Evolutionary conservation across 2,113 vertebrate species (phyloP).

Genomic region (Colius striatus): DNA sequence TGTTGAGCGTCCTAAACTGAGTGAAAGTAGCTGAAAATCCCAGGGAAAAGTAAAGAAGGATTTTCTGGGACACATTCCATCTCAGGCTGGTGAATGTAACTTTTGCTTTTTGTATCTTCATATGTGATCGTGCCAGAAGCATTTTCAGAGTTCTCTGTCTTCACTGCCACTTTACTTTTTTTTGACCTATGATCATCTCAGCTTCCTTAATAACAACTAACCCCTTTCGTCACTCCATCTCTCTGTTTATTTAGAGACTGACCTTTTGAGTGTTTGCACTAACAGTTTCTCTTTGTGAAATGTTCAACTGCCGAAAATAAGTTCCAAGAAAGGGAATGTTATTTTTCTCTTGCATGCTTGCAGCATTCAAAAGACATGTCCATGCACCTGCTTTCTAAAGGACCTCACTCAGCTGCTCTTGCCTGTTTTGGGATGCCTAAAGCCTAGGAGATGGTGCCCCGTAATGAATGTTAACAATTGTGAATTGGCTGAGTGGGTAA

Average conservation of each 20-base stretch:
- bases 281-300: constrained; percentile 64
- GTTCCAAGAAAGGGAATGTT: constrained; percentile 63
- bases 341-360: constrained; percentile 41
- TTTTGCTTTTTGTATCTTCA: constrained; percentile 21
- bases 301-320: constrained; percentile 20
- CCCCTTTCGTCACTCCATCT: constrained; percentile 42
- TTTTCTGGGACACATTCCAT: not conserved
- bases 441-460: not conserved
- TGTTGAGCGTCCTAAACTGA: not conserved
- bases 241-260: constrained; percentile 57
- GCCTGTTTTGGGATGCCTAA: not conserved
- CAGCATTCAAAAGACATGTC: not conserved
- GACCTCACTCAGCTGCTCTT: not conserved
- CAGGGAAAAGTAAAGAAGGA: not conserved
- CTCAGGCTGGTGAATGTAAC: not conserved
- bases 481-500: not conserved
- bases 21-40: not conserved
- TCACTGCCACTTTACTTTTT: constrained; percentile 37
- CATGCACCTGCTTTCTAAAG: constrained; percentile 9
- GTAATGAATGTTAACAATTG: not conserved
- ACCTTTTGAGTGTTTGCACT: constrained; percentile 59
- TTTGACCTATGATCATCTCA: constrained; percentile 47
- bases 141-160: not conserved
- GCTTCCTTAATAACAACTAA: constrained; percentile 59
- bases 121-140: not conserved